Percentiles rank a stretch among this genome's conserved stretches.
Conservation (phyloP, 2,113 vertebrate genomes). For the Crotalus helleri region DNA sequence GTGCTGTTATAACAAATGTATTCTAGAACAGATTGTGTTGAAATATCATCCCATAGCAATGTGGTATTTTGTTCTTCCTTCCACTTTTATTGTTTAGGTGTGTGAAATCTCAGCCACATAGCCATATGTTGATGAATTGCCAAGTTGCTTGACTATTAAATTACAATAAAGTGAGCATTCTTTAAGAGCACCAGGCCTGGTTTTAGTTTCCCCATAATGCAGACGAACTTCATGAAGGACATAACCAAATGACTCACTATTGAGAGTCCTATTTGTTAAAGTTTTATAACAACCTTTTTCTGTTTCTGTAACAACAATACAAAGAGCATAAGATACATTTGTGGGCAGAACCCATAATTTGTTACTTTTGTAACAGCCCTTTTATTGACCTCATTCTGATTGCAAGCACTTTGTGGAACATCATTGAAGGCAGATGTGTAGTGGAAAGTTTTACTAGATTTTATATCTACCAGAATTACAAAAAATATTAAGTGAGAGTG, state of each 20-base stretch:
- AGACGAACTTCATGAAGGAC: slow-evolving; percentile 28
- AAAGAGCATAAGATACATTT: background rate
- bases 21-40: slow-evolving; percentile 6
- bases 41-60: slow-evolving; percentile 7
- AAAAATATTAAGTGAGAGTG: background rate
- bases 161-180: slow-evolving; percentile 15
- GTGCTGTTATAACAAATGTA: background rate
- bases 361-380: background rate
- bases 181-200: background rate
- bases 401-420: background rate
- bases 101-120: slow-evolving; percentile 19
- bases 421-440: background rate
- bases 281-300: slow-evolving; percentile 1
- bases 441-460: background rate
- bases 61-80: background rate
- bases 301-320: slow-evolving; percentile 8
- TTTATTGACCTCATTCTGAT: background rate
- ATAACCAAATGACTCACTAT: slow-evolving; percentile 21
- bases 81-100: slow-evolving; percentile 28
- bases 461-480: background rate
- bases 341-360: background rate
- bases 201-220: slow-evolving; percentile 29
- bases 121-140: slow-evolving; percentile 19
- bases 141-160: slow-evolving; percentile 29
- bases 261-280: background rate